Conservation (phyloP, 2,888 invertebrate species). For the Tribolium freemani region DNA sequence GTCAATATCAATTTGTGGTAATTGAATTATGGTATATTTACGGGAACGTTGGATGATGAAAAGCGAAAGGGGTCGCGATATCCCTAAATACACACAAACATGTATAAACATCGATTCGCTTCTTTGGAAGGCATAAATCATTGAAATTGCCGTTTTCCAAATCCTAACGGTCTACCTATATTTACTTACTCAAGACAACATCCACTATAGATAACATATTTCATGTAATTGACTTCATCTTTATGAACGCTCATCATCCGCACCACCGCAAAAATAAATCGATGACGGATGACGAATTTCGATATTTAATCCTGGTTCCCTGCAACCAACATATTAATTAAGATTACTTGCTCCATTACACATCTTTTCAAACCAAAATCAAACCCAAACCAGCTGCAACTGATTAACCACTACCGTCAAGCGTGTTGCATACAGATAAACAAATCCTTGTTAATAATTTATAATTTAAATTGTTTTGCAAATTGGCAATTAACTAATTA, state of each 20-base stretch:
- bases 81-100: slow-evolving; percentile 51
- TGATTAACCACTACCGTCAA: not conserved
- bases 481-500: too few species aligned
- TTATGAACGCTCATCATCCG: slow-evolving; percentile 25
- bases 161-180: slow-evolving; percentile 52
- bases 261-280: slow-evolving; percentile 21
- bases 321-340: not conserved
- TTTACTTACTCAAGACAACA: slow-evolving; percentile 58
- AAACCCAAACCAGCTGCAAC: not conserved
- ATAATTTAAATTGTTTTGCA: too few species aligned
- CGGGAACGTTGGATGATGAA: slow-evolving; percentile 50
- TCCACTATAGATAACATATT: slow-evolving; percentile 56
- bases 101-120: slow-evolving; percentile 49
- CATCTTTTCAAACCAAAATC: too few species aligned
- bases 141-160: slow-evolving; percentile 51
- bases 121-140: slow-evolving; percentile 50
- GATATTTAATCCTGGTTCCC: not conserved
- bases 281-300: slow-evolving; percentile 17
- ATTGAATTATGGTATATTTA: slow-evolving; percentile 58
- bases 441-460: too few species aligned
- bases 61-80: slow-evolving; percentile 53
- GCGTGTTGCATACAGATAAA: not conserved
- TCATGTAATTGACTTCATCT: slow-evolving; percentile 51
- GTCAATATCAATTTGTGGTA: slow-evolving; percentile 61
- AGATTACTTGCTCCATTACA: not conserved